A percentile compares a stretch with the other conserved stretches of the same genome.
These are phyloP conservation scores for Prionailurus viverrinus DNA, from an alignment of 2,113 vertebrate species.

Conservation along the genomic window DNA sequence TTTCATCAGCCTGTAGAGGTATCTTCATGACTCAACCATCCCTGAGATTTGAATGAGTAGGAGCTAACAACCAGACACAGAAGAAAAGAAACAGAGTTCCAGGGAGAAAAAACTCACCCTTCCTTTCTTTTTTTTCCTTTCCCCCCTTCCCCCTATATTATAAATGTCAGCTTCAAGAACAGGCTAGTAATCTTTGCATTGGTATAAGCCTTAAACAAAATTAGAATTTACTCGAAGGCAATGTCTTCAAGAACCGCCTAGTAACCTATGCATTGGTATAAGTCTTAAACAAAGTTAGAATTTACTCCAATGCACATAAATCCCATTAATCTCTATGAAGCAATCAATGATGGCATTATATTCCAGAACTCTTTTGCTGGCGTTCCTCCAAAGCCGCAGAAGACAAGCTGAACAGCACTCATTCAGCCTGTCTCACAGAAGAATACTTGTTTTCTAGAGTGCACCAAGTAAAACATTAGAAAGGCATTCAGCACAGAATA, in stretches of 20 bases:
- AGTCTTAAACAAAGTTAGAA: slow-evolving; percentile 14
- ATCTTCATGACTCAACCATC: too few relatives aligned
- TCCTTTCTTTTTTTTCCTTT: too few relatives aligned
- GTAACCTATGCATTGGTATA: neutral
- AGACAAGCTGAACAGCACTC: neutral
- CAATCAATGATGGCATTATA: neutral
- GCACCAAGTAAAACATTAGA: neutral
- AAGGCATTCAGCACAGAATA: neutral
- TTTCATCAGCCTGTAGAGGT: neutral
- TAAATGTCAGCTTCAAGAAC: neutral
- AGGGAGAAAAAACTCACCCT: neutral
- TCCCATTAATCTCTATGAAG: neutral
- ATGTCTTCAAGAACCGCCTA: neutral
- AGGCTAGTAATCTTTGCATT: neutral
- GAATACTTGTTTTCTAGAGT: neutral
- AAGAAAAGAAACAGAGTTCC: neutral
- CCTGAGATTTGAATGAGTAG: neutral
- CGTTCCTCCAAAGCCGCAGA: neutral
- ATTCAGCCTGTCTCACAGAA: neutral
- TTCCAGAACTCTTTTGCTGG: neutral
- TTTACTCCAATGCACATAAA: neutral
- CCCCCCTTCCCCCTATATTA: too few relatives aligned
- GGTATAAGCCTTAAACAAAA: neutral
- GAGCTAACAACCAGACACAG: neutral
- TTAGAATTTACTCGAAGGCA: neutral